Percentiles rank a stretch among this genome's conserved stretches.
Conservation (phyloP, 1,140 invertebrate species). For the Heliothis subflexa region DNA sequence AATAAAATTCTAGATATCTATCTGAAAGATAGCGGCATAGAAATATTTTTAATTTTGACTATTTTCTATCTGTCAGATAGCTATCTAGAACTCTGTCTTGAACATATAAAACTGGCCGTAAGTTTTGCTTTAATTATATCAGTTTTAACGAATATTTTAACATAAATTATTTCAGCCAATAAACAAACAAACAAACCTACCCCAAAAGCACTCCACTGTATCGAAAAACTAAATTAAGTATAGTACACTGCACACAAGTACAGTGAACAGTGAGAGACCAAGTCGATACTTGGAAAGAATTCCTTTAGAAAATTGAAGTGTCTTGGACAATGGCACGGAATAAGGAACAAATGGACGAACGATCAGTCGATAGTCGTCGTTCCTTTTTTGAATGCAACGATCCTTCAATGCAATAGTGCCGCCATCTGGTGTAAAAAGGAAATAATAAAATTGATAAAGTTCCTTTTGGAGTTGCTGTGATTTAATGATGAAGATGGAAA, state of each 20-base stretch:
- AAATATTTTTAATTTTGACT: no score
- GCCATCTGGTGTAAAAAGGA: not conserved
- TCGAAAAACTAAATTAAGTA: not conserved
- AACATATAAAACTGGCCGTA: no score
- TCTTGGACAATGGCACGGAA: slow-evolving; percentile 27
- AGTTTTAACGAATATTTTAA: no score
- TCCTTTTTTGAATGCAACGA: slow-evolving; percentile 7
- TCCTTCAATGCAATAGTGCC: slow-evolving; percentile 13
- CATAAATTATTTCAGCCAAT: no score
- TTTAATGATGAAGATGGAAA: not conserved
- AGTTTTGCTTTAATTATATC: no score
- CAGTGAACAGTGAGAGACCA: not conserved
- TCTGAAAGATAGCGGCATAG: no score
- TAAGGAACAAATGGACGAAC: slow-evolving; percentile 28
- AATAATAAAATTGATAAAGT: slow-evolving; percentile 6
- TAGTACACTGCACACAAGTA: not conserved
- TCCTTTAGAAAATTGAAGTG: slow-evolving; percentile 35
- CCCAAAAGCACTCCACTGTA: no score
- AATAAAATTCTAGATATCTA: no score
- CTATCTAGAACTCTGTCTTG: no score
- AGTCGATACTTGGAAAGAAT: slow-evolving; percentile 3
- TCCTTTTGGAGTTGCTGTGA: not conserved
- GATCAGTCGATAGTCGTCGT: slow-evolving; percentile 19
- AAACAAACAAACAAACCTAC: no score
- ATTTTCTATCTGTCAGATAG: no score